Evolutionary conservation across 2,797 vertebrate species (phyloP).

Genomic region (Epinephelus malabaricus): DNA sequence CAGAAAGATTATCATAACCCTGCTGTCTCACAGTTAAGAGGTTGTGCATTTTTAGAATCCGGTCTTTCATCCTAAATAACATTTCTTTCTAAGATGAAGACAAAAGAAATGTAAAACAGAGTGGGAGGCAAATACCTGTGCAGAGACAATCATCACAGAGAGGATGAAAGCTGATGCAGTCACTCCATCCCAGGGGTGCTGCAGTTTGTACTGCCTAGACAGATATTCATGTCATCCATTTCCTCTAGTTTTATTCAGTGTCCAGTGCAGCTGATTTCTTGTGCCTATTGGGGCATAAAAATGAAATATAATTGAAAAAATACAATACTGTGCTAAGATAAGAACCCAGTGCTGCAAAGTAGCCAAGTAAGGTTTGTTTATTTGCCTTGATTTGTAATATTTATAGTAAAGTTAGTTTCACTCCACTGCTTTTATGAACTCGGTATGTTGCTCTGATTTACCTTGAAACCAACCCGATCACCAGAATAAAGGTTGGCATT

Average conservation of each 20-base stretch:
- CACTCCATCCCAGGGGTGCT: background rate
- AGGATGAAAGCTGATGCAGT: conserved; percentile 1
- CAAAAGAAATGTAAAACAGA: background rate
- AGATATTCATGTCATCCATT: background rate
- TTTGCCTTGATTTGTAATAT: background rate
- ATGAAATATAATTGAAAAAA: background rate
- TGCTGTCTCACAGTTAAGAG: background rate
- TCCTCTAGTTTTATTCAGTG: background rate
- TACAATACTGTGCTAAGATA: background rate
- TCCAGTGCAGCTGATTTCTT: background rate
- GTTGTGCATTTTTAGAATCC: background rate
- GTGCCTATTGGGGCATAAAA: background rate
- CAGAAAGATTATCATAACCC: background rate
- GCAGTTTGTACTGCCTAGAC: background rate
- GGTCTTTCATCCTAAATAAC: background rate
- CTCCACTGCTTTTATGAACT: background rate
- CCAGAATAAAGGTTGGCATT: too few relatives aligned
- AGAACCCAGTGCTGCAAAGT: background rate
- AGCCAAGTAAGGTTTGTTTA: background rate
- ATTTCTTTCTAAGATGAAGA: conserved; percentile 10
- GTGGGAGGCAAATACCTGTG: background rate
- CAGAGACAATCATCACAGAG: background rate
- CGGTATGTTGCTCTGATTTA: background rate
- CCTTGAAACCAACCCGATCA: background rate
- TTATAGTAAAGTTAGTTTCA: background rate